Evolutionary conservation across 2,113 vertebrate species (phyloP).

Genomic region (Sylvietta virens): DNA sequence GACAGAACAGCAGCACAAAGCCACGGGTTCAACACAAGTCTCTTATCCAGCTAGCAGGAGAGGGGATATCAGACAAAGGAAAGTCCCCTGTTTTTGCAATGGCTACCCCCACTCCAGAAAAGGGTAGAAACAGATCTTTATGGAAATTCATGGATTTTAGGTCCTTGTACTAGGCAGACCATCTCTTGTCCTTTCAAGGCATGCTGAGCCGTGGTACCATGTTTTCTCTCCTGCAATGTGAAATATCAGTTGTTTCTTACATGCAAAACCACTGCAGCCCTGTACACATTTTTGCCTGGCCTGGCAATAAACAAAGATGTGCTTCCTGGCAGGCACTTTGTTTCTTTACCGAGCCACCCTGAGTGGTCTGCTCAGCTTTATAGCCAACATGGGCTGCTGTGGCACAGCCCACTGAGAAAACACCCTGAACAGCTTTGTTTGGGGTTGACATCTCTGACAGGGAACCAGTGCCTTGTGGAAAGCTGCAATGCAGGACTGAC

Average conservation of each 20-base stretch:
- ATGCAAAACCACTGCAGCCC: not conserved
- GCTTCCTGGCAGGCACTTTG: not conserved
- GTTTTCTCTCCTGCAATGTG: not conserved
- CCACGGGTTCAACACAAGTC: not conserved
- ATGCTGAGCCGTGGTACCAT: not conserved
- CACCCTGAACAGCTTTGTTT: not conserved
- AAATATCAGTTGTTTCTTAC: not conserved
- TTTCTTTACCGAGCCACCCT: not conserved
- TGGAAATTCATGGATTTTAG: not conserved
- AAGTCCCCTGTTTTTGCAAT: not conserved
- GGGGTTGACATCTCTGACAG: not conserved
- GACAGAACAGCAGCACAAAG: not conserved
- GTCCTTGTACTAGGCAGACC: not conserved
- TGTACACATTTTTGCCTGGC: not conserved
- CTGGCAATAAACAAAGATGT: not conserved
- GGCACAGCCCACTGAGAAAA: not conserved
- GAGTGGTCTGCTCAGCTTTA: not conserved
- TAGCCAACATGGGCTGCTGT: not conserved
- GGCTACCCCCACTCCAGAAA: not conserved
- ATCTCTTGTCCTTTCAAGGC: not conserved
- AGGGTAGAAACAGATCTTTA: not conserved
- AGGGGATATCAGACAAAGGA: not conserved
- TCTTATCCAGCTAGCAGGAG: not conserved
- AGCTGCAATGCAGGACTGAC: not conserved
- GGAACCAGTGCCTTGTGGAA: not conserved